A percentile compares a stretch with the other conserved stretches of the same genome.
Evolutionary conservation across 2,797 vertebrate genomes (phyloP).

Genomic region (Podarcis lilfordi): DNA sequence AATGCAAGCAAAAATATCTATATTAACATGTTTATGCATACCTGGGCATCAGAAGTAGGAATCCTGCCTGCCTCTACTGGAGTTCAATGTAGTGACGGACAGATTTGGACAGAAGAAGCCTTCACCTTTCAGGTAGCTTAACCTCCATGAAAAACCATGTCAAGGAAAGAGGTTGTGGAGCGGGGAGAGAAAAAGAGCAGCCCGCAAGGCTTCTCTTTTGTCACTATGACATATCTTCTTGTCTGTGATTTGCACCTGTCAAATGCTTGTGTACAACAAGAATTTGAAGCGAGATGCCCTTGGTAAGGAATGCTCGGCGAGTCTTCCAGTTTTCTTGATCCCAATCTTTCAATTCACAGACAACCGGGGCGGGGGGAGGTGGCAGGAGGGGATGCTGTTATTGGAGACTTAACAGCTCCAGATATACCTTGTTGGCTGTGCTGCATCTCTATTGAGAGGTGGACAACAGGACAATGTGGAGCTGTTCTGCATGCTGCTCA

Average conservation of each 20-base stretch:
- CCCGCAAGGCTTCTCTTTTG: constrained; percentile 29
- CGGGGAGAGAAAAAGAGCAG: constrained; percentile 16
- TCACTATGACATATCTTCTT: constrained; percentile 34
- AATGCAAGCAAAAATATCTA: background rate
- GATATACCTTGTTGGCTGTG: background rate
- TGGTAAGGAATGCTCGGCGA: constrained; percentile 32
- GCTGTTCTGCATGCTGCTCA: background rate
- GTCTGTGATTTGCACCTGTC: constrained; percentile 60
- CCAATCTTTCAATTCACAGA: constrained; percentile 49
- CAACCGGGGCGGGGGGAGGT: background rate
- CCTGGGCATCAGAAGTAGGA: background rate
- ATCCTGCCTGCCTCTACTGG: background rate
- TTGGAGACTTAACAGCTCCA: background rate
- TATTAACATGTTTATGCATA: too few species aligned
- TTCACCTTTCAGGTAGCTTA: background rate
- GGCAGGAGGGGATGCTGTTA: background rate
- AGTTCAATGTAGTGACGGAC: constrained; percentile 14
- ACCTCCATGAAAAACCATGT: background rate
- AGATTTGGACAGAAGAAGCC: background rate
- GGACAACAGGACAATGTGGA: constrained; percentile 15
- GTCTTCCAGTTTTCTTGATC: constrained; percentile 5
- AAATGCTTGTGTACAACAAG: background rate
- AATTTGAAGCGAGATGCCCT: constrained; percentile 62
- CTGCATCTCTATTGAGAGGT: background rate
- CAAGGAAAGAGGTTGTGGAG: background rate